Evolutionary conservation across 2,113 vertebrate genomes (phyloP).

Genomic region (Sander vitreus): DNA sequence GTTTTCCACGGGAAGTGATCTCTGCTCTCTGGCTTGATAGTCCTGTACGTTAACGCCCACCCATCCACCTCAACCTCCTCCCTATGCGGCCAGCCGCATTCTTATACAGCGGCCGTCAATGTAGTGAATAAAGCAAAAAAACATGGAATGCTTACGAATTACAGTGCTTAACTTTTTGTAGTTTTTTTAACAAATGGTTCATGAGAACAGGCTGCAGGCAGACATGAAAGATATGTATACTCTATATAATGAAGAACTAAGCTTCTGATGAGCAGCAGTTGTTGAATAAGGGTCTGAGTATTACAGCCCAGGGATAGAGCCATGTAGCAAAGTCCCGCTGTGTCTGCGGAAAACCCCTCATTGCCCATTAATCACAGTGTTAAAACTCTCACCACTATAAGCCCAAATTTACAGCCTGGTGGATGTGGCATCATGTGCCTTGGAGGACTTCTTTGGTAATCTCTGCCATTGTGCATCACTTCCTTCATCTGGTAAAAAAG

Average conservation of each 20-base stretch:
- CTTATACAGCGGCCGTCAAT: too few relatives aligned
- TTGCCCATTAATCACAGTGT: constrained; percentile 51
- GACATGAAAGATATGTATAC: constrained; percentile 13
- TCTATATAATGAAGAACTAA: constrained; percentile 15
- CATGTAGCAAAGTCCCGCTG: constrained; percentile 39
- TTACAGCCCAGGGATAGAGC: constrained; percentile 11
- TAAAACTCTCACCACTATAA: constrained; percentile 19
- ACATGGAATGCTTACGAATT: too few relatives aligned
- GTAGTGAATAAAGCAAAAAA: too few relatives aligned
- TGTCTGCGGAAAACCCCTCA: constrained; percentile 47
- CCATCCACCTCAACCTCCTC: too few relatives aligned
- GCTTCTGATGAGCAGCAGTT: constrained; percentile 1
- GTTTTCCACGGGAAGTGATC: too few relatives aligned
- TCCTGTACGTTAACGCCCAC: too few relatives aligned
- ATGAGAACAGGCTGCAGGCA: neutral
- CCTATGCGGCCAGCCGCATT: too few relatives aligned
- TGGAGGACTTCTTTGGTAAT: neutral
- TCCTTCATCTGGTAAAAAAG: neutral
- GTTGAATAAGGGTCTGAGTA: constrained; percentile 24
- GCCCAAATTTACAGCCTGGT: constrained; percentile 19
- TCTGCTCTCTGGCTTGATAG: too few relatives aligned
- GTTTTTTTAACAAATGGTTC: too few relatives aligned
- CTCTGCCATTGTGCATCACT: neutral
- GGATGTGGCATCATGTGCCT: constrained; percentile 13
- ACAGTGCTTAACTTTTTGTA: too few relatives aligned